Base-by-base conservation (phyloP, 2,888 invertebrate genomes). In the Ceriagrion tenellum region DNA sequence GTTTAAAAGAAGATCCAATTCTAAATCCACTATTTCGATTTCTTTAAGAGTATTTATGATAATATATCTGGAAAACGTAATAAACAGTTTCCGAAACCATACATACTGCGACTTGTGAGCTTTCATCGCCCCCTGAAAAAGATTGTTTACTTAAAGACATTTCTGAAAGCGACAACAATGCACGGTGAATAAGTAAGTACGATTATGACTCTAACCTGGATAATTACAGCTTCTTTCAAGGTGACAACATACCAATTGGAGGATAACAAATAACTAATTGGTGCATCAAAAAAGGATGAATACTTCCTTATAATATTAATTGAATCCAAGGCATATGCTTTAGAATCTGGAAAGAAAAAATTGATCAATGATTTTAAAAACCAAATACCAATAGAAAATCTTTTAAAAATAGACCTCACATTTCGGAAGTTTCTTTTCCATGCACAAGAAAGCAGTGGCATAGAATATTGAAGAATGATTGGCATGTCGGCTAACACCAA, bases 51-150 rank as follows among this genome's bases (percentile, higher is more conserved):
- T 99, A 97, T 99, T 99, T 95, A 99, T 98, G 96, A 99, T 97
- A 97, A 99, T 98, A 96, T 99, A 99, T 95, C 99, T 98, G 26
- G 99, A 99, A 97, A 99, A 98, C 88, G 98, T 96, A 96, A 99
- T 98, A 96, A 99, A 99, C 8, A 99, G 97, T 96, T 98, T 98
- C 95, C 99, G 98, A 97, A 99, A 99, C 99, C 99, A 99, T 81
- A 99, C 98, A 97, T 99, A 98, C 97, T 99, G 99, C n/a, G 99
- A 99, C 96, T 97, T 97, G 97, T 99, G 99, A 95, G 98, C 97
- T 96, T 97, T 97, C 99, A 99, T 99, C 8, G 99, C 99, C 96
- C 97, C 97, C 96, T 98, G 97, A 55, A 98, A 96, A 95, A 59
- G n/a, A 95, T 55, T n/a, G 30, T 55, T n/a, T 13, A 74, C 18